Percentiles rank a stretch among this genome's conserved stretches.
Conservation (phyloP, 2,888 invertebrate species). For the Pyrochroa serraticornis region DNA sequence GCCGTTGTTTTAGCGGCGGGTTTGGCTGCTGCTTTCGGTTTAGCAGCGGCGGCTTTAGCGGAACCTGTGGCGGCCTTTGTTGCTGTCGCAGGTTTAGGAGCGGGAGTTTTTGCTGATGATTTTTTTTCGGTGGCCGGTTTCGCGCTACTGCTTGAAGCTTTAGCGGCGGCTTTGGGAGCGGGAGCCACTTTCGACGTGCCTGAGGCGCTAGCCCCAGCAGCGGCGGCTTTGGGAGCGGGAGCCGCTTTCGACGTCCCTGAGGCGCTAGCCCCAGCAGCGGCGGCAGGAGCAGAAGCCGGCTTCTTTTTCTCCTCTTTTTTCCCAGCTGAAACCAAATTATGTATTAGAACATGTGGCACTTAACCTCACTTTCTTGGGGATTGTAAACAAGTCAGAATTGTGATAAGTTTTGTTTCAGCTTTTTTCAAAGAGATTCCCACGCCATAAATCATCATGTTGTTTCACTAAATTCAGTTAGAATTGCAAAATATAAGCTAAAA, state of each 20-base stretch:
- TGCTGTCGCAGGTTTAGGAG: slow-evolving; percentile 58
- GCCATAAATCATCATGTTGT: slow-evolving; percentile 57
- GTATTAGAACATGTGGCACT: not conserved
- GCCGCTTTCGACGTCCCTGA: slow-evolving; percentile 50
- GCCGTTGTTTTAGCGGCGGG: slow-evolving; percentile 41
- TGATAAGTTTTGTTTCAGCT: slow-evolving; percentile 40
- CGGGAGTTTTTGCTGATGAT: slow-evolving; percentile 46
- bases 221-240: slow-evolving; percentile 51
- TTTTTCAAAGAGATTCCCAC: slow-evolving; percentile 67
- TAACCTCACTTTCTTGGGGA: slow-evolving; percentile 25
- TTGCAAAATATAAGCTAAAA: not conserved
- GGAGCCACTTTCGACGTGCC: slow-evolving; percentile 50
- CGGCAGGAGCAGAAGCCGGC: slow-evolving; percentile 54
- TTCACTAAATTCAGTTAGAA: not conserved
- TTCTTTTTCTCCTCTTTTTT: slow-evolving; percentile 64
- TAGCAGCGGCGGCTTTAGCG: slow-evolving; percentile 36
- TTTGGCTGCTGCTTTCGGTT: slow-evolving; percentile 48
- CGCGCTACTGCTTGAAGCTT: slow-evolving; percentile 11
- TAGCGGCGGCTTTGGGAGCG: slow-evolving; percentile 49
- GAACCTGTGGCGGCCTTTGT: slow-evolving; percentile 39
- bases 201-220: slow-evolving; percentile 53
- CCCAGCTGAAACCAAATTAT: slow-evolving; percentile 45
- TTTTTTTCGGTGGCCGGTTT: slow-evolving; percentile 10
- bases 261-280: slow-evolving; percentile 53
- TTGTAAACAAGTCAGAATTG: slow-evolving; percentile 37